These are phyloP conservation scores for Lobophora halterata DNA, from an alignment of 2,888 invertebrate genomes.

Conservation along the genomic window DNA sequence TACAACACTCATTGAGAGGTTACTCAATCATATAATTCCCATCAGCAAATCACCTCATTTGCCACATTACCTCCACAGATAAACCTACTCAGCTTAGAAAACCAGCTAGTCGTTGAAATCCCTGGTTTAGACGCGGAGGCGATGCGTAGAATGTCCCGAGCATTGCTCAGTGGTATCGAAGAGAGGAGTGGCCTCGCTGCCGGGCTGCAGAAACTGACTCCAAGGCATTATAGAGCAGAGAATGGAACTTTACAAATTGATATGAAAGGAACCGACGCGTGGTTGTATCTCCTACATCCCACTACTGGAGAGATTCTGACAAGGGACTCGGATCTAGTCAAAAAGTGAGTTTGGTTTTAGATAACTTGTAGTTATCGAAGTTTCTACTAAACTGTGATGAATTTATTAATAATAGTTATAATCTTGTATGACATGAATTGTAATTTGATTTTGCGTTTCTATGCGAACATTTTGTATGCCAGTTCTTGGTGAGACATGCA, in stretches of 20 bases:
- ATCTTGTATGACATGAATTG: too few species aligned
- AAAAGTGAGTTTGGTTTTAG: slow-evolving; percentile 78
- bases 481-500: too few species aligned
- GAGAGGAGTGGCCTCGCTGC: slow-evolving; percentile 87
- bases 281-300: slow-evolving; percentile 93
- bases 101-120: slow-evolving; percentile 89
- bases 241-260: slow-evolving; percentile 89
- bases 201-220: slow-evolving; percentile 91
- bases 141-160: slow-evolving; percentile 77
- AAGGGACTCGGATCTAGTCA: slow-evolving; percentile 86
- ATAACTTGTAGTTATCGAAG: too few species aligned
- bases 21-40: too few species aligned
- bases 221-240: slow-evolving; percentile 85
- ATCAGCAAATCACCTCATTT: too few species aligned
- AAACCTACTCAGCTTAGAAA: slow-evolving; percentile 88
- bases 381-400: too few species aligned
- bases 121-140: slow-evolving; percentile 87
- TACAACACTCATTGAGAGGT: too few species aligned
- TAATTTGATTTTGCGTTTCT: too few species aligned
- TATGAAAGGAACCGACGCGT: slow-evolving; percentile 89
- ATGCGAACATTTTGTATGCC: too few species aligned
- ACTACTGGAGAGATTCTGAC: slow-evolving; percentile 86
- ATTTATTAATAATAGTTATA: too few species aligned
- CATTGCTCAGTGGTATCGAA: slow-evolving; percentile 82
- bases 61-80: too few species aligned